Conservation (phyloP, 2,113 vertebrate genomes). For the Isichthys henryi region DNA sequence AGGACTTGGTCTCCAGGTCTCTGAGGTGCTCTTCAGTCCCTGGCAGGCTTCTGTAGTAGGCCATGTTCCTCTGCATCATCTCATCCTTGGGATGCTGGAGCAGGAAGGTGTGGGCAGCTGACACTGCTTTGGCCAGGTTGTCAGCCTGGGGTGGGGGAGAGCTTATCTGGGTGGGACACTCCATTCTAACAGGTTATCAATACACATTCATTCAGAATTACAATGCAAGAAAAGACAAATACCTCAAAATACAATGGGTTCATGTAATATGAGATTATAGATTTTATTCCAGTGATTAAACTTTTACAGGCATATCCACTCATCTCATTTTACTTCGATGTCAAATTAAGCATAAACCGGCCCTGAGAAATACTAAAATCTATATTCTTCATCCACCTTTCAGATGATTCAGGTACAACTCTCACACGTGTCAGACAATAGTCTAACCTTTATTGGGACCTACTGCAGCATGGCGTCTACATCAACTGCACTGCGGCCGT, state of each 20-base stretch:
- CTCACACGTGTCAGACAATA: not conserved
- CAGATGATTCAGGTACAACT: not conserved
- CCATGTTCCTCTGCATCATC: conserved; percentile 99
- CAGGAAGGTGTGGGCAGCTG: conserved; percentile 91
- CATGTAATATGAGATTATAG: not conserved
- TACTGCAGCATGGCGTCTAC: not conserved
- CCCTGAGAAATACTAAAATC: not conserved
- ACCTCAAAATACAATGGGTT: not conserved
- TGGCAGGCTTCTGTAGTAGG: conserved; percentile 88
- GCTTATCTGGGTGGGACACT: conserved; percentile 47
- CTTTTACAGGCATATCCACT: not conserved
- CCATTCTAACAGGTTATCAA: not conserved
- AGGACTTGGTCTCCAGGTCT: conserved; percentile 87
- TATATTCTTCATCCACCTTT: not conserved
- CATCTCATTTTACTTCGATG: not conserved
- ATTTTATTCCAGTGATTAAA: not conserved
- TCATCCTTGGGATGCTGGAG: conserved; percentile 89
- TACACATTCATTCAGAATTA: not conserved
- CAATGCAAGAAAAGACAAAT: not conserved
- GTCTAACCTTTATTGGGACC: not conserved
- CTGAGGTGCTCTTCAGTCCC: conserved; percentile 85
- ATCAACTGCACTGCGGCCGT: not conserved
- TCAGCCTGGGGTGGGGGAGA: conserved; percentile 61
- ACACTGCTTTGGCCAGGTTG: conserved; percentile 88
- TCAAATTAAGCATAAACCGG: not conserved